phyloP scores from a whole-genome alignment of 2,797 vertebrate genomes.

The Helostoma temminkii region DNA sequence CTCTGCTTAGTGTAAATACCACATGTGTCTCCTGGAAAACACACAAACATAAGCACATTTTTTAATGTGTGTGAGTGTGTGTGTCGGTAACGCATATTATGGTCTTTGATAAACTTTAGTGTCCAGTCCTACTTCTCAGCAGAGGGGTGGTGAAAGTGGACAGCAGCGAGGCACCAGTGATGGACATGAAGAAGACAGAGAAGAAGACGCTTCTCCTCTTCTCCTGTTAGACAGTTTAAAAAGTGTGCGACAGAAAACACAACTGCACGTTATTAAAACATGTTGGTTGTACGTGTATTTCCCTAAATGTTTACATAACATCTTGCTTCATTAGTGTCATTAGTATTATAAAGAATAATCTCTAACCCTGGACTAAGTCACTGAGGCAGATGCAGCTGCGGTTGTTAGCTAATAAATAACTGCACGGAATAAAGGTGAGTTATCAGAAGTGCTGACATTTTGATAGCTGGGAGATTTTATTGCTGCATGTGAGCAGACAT shows the following conservation, averaged over 20 bases:
- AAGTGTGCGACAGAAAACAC: no score
- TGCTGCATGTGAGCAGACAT: slow-evolving; percentile 4
- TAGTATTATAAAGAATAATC: slow-evolving; percentile 28
- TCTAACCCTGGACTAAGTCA: slow-evolving; percentile 45
- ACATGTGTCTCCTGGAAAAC: slow-evolving; percentile 88
- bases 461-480: slow-evolving; percentile 29
- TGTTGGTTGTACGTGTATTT: not conserved
- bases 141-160: slow-evolving; percentile 94
- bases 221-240: slow-evolving; percentile 83
- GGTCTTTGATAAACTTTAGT: not conserved
- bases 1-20: slow-evolving; percentile 86
- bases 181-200: slow-evolving; percentile 95
- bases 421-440: slow-evolving; percentile 29
- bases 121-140: slow-evolving; percentile 88
- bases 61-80: no score
- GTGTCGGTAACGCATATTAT: rapidly evolving
- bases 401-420: slow-evolving; percentile 65
- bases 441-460: slow-evolving; percentile 66
- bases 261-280: no score
- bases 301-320: not conserved
- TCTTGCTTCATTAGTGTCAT: slow-evolving; percentile 1
- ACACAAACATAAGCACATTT: slow-evolving; percentile 20
- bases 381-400: not conserved
- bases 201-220: slow-evolving; percentile 93
- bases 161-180: slow-evolving; percentile 95